Conservation (phyloP, 2,888 invertebrate genomes). For the Timema cristinae region DNA sequence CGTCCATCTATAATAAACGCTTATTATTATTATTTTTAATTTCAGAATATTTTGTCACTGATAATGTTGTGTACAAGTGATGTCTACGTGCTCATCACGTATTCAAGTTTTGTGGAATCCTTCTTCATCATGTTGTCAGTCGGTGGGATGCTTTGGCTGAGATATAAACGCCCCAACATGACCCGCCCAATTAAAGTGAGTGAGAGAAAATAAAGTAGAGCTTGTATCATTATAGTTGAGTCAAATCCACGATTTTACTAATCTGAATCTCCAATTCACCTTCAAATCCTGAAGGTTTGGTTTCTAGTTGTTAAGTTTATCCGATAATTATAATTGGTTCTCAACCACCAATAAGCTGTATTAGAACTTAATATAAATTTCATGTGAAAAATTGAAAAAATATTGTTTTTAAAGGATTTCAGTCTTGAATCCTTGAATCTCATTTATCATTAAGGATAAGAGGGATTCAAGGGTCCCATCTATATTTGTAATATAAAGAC, state of each 20-base stretch:
- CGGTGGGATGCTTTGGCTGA: conserved; percentile 75
- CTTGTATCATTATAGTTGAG: background rate
- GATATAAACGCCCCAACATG: conserved; percentile 74
- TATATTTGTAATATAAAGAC: too few relatives aligned
- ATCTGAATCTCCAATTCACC: background rate
- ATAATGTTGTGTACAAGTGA: conserved; percentile 81
- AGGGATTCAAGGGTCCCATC: too few relatives aligned
- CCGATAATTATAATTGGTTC: too few relatives aligned
- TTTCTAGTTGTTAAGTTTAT: too few relatives aligned
- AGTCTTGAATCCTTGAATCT: background rate
- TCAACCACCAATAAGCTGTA: too few relatives aligned
- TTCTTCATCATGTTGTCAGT: conserved; percentile 87
- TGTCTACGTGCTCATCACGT: conserved; percentile 82
- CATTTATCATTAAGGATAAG: too few relatives aligned
- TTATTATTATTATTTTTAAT: conserved; percentile 32
- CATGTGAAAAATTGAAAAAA: background rate
- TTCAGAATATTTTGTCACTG: conserved; percentile 76
- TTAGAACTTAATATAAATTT: too few relatives aligned
- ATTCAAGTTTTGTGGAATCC: conserved; percentile 88
- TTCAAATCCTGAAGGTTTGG: background rate
- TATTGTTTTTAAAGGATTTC: background rate
- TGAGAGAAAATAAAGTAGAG: background rate
- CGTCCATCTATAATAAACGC: too few relatives aligned
- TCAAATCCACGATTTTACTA: too few relatives aligned
- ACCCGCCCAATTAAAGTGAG: conserved; percentile 78